Conservation (phyloP, 2,113 vertebrate species). For the Pelobates fuscus region DNA sequence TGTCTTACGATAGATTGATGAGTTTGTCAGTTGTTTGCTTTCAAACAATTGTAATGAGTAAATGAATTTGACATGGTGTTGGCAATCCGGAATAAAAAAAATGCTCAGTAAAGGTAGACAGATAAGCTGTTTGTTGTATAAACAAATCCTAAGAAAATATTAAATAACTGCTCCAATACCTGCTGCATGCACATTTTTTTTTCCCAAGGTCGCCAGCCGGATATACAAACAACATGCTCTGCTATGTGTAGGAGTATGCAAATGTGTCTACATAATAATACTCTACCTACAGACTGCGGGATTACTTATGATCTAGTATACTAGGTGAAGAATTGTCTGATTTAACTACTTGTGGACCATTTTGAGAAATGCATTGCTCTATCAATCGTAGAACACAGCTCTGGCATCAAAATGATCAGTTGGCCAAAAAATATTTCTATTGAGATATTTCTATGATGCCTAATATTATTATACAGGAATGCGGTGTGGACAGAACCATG, state of each 20-base stretch:
- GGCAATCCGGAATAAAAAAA: conserved; percentile 43
- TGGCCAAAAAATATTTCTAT: no score
- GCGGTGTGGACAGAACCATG: no score
- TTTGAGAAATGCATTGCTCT: no score
- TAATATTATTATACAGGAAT: no score
- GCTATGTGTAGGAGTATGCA: background rate
- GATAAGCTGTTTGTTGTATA: conserved; percentile 46
- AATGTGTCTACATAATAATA: background rate
- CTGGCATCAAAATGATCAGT: no score
- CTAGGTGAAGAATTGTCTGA: no score
- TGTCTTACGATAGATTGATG: conserved; percentile 57
- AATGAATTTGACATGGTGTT: conserved; percentile 58
- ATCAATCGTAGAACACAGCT: no score
- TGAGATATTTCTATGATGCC: no score
- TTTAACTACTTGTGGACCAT: no score
- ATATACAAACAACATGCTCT: conserved; percentile 7
- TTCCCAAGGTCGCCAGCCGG: background rate
- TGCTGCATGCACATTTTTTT: background rate
- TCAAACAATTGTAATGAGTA: conserved; percentile 53
- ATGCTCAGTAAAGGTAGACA: conserved; percentile 59
- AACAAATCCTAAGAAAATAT: conserved; percentile 34
- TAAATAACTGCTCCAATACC: conserved; percentile 14
- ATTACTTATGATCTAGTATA: no score
- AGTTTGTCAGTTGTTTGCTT: conserved; percentile 52
- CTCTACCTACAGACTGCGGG: no score